Evolutionary conservation across 2,113 vertebrate species (phyloP), one percentile per base, ranked within the genome.

Genomic region (Dicrurus megarhynchus): DNA sequence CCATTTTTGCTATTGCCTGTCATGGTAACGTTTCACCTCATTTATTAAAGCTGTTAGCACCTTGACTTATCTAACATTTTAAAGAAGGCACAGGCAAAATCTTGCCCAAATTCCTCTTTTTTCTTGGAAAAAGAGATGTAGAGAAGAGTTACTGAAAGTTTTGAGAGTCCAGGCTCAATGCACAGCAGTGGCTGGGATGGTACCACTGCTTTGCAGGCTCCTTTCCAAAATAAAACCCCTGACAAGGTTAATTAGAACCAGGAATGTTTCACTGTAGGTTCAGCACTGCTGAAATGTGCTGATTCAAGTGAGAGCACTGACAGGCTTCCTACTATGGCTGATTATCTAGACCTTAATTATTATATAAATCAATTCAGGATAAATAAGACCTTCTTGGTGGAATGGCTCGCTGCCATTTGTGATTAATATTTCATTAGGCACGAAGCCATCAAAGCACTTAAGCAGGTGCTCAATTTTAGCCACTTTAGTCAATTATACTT

Each of bases 401-500:
- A 56, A 60, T 92, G 95, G 93, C 95, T n/a, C 49, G 50, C 76
- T 96, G 88, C 95, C 90, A 92, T 88, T 93, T 68, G 90, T 94
- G 87, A 94, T 95, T 97, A 97, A 92, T 96, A 81, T 96, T 97
- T 96, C 88, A 96, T 97, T 96, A 96, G 96, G 85, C 92, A 84
- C 32, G 1, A 52, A 41, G 92, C 96, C 96, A 96, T 63, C 76
- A 68, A 64, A 92, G 86, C 93, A 97, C 95, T 96, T 96, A 96
- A 89, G 90, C 85, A 94, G 90, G 92, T 96, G 90, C 90, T 95
- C 90, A 89, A 65, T 95, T 97, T 88, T 81, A 92, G 86, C 56
- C 53, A 95, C 68, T 93, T 92, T 52, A 94, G 76, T 81, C 92
- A 95, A 90, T 96, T 96, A 90, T 85, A 44, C 44, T 75, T 87